Percentiles rank a stretch among this genome's conserved stretches.
These are phyloP conservation scores for Caenorhabditis tropicalis DNA, from an alignment of 1,140 invertebrate genomes.

Conservation along the genomic window DNA sequence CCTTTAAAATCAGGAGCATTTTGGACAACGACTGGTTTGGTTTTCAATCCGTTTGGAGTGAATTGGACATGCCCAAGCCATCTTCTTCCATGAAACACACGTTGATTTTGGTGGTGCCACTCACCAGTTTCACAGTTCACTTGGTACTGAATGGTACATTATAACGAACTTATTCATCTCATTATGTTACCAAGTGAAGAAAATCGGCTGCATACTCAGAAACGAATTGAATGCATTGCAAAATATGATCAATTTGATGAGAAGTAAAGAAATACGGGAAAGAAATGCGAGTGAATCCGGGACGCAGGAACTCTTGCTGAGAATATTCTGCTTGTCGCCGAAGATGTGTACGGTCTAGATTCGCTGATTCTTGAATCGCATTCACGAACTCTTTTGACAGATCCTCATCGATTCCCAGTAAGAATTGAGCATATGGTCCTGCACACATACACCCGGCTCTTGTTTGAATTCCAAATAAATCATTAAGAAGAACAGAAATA, in stretches of 20 bases:
- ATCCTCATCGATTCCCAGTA: conserved; percentile 83
- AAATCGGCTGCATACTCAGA: conserved; percentile 89
- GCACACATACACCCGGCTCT: conserved; percentile 85
- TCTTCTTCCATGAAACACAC: conserved; percentile 82
- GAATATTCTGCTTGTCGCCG: conserved; percentile 77
- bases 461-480: conserved; percentile 89
- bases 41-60: conserved; percentile 79
- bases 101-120: conserved; percentile 85
- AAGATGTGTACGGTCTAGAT: conserved; percentile 77
- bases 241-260: conserved; percentile 80
- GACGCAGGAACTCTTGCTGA: conserved; percentile 80
- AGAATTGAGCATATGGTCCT: conserved; percentile 83
- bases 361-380: conserved; percentile 56
- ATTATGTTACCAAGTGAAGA: conserved; percentile 81
- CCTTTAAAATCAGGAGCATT: not conserved
- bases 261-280: conserved; percentile 86
- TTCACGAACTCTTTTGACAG: conserved; percentile 39
- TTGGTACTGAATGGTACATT: conserved; percentile 59
- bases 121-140: conserved; percentile 84
- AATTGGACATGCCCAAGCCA: conserved; percentile 84
- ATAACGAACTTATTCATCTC: conserved; percentile 69
- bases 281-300: conserved; percentile 85
- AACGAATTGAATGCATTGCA: conserved; percentile 86
- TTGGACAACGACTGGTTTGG: not conserved
- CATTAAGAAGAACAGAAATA: conserved; percentile 85